Conservation (phyloP, 2,113 vertebrate species). For the Tragelaphus imberbis region DNA sequence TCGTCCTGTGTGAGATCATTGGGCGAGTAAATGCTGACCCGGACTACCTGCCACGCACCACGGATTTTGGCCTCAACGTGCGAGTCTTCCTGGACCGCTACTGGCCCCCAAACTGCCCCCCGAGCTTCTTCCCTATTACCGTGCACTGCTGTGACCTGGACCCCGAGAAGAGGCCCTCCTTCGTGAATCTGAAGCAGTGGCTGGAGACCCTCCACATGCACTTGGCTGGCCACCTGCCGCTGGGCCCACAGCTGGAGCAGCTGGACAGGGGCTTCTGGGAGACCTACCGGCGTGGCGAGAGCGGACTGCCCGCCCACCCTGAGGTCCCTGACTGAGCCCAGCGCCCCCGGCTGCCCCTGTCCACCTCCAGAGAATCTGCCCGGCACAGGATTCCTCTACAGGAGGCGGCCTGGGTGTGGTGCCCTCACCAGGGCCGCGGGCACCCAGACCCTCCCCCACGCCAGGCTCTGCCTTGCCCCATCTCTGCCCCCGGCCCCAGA, state of each 20-base stretch:
- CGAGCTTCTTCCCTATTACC: constrained; percentile 93
- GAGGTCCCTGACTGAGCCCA: constrained; percentile 83
- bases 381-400: not conserved
- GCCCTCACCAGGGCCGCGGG: not conserved
- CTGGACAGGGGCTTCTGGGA: constrained; percentile 89
- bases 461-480: not conserved
- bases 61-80: constrained; percentile 94
- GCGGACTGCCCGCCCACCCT: constrained; percentile 81
- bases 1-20: constrained; percentile 97
- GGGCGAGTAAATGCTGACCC: constrained; percentile 97
- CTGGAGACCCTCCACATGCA: constrained; percentile 94
- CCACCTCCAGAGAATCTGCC: not conserved
- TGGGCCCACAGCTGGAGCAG: constrained; percentile 91
- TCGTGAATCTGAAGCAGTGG: constrained; percentile 93
- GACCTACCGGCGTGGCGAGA: constrained; percentile 81
- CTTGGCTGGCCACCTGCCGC: constrained; percentile 88
- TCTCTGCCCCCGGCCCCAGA: not conserved
- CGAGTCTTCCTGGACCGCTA: constrained; percentile 94
- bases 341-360: not conserved
- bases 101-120: constrained; percentile 89
- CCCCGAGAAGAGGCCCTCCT: constrained; percentile 93
- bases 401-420: not conserved
- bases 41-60: constrained; percentile 93
- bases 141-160: constrained; percentile 95
- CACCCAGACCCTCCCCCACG: not conserved